Percentiles rank a stretch among this genome's conserved stretches.
phyloP scores from a whole-genome alignment of 2,888 invertebrate genomes.

The Patella ulyssiponensis region DNA sequence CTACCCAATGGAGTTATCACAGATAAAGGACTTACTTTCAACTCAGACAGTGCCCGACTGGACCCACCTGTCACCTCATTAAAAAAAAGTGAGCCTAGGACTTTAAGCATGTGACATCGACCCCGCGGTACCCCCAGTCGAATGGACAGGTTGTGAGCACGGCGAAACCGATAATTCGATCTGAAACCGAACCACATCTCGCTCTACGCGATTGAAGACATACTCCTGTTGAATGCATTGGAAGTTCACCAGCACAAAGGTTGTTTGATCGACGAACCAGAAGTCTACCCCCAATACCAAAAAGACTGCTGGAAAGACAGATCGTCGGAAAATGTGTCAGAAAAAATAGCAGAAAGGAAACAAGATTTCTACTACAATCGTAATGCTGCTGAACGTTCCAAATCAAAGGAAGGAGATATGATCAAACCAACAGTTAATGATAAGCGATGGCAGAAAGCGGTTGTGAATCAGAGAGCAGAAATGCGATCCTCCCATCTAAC shows the following conservation, averaged over 20 bases:
- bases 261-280: neutral
- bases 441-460: neutral
- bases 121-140: neutral
- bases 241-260: neutral
- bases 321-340: neutral
- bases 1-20: neutral
- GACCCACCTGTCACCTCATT: too few relatives aligned
- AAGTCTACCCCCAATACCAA: neutral
- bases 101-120: neutral
- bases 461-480: neutral
- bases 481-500: neutral
- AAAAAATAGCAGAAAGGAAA: neutral
- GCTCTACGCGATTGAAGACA: neutral
- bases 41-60: too few relatives aligned
- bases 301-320: neutral
- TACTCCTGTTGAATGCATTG: neutral
- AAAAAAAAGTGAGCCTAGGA: too few relatives aligned
- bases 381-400: neutral
- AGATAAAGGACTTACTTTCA: neutral
- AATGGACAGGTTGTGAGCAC: neutral
- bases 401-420: neutral
- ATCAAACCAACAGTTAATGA: neutral
- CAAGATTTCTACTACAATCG: neutral
- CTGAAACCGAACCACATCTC: neutral
- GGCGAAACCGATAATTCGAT: neutral